Base-by-base conservation (phyloP, 2,797 vertebrate species). In the Sarcophilus harrisii region DNA sequence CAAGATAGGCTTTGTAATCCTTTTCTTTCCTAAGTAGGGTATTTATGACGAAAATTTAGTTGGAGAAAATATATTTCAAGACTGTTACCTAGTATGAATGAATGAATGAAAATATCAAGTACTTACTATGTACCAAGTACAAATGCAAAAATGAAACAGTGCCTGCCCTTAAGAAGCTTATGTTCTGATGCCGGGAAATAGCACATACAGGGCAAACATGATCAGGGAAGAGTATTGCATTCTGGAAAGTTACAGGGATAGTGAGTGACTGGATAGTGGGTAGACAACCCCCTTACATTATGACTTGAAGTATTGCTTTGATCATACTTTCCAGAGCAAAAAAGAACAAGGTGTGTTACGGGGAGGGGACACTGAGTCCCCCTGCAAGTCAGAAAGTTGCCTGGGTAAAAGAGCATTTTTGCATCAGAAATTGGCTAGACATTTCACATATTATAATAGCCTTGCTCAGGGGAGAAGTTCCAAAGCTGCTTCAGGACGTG, bases 11-110 rank as follows among this genome's bases (percentile, higher is more conserved):
- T 54, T 91, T 32, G 58, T 58, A 91, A 11, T 87, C 24, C 38
- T 13, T 93, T 91, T 58, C 27, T 91, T 91, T 93, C 55, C 66
- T 32, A 93, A 60, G 93, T 91, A 60, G 10, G 1, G 16, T 60
- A 9, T 95, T 87, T 93, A 89, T 93, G 58, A 28, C 45, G 92
- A 59, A 93, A 95, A 0, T 18, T 91, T 38, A 28, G 49, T 52
- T 60, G 73, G 14, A 94, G 66, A 89, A 58, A 92, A 89, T 21
- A 59, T 52, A 27, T 87, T 87, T 87, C 38, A 21, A 87, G 73
- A 18, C 73, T 87, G n/a, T 87, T 45, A 3, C 8, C 8, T 49
- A 10, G 38, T 27, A 4, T 45, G 38, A 87, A 45, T 11, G 66
- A 73, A 73, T 38, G 73, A 73, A 73, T 73, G n/a, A n/a, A 81